Evolutionary conservation across 1,140 invertebrate genomes (phyloP).

Genomic region (Caerostris extrusa): DNA sequence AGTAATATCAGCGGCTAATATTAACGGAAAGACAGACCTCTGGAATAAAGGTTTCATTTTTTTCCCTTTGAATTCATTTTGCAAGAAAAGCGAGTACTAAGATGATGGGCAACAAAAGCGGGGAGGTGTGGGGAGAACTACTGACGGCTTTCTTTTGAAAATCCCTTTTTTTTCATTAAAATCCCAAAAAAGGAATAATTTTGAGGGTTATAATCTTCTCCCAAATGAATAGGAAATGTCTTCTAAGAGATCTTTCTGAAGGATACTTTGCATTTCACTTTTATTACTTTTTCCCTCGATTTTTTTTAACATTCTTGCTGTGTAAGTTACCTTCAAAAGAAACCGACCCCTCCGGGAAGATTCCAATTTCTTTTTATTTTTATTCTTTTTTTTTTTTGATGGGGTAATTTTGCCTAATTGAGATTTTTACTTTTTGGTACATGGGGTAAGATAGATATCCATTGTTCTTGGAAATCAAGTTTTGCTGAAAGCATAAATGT

Average conservation of each 20-base stretch:
- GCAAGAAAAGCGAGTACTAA: not conserved
- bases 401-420: too few species aligned
- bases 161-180: conserved; percentile 6
- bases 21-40: not conserved
- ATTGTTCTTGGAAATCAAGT: too few species aligned
- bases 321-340: not conserved
- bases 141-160: not conserved
- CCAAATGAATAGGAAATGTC: not conserved
- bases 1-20: not conserved
- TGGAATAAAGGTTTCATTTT: not conserved
- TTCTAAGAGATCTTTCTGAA: not conserved
- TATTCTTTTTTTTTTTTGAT: too few species aligned
- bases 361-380: too few species aligned
- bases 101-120: too few species aligned
- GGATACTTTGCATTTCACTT: not conserved
- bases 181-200: not conserved
- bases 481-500: too few species aligned
- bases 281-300: not conserved
- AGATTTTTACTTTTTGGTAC: too few species aligned
- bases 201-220: not conserved
- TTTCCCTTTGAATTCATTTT: not conserved
- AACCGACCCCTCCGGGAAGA: not conserved
- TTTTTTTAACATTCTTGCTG: not conserved
- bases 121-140: too few species aligned
- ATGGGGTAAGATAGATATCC: too few species aligned